Percentiles rank a stretch among this genome's conserved stretches.
Evolutionary conservation across 1,140 invertebrate species (phyloP).

Genomic region (Brachystomella parvula): DNA sequence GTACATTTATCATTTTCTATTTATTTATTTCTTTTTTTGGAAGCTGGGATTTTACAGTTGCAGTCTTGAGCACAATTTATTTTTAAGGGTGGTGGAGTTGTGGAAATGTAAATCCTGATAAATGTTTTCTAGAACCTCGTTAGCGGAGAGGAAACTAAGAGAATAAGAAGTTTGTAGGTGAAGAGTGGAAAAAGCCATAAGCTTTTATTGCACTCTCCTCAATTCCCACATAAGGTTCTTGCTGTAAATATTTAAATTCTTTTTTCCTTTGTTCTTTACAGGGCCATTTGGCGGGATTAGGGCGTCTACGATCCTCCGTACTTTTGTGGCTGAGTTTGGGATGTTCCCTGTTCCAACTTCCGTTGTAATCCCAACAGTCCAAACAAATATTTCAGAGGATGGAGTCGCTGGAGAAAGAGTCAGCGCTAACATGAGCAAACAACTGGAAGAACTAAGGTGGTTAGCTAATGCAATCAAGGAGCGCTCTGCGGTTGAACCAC

Average conservation of each 20-base stretch:
- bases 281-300: conserved; percentile 46
- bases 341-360: conserved; percentile 37
- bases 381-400: neutral
- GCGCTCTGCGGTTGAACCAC: neutral
- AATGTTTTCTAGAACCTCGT: too few relatives aligned
- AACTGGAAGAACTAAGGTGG: neutral
- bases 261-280: conserved; percentile 28
- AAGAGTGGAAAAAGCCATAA: too few relatives aligned
- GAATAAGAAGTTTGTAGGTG: too few relatives aligned
- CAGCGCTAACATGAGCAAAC: neutral
- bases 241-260: too few relatives aligned
- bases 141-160: too few relatives aligned
- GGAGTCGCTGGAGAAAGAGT: neutral
- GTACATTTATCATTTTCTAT: neutral
- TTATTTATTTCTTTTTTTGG: too few relatives aligned
- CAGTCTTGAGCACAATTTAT: too few relatives aligned
- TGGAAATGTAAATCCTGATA: neutral
- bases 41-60: too few relatives aligned
- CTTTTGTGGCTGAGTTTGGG: conserved; percentile 46
- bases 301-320: conserved; percentile 44
- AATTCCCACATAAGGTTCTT: too few relatives aligned
- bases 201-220: too few relatives aligned
- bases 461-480: neutral
- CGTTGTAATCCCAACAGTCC: neutral
- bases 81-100: conserved; percentile 6